Conservation (phyloP, 2,113 vertebrate species). For the Felis chaus region DNA sequence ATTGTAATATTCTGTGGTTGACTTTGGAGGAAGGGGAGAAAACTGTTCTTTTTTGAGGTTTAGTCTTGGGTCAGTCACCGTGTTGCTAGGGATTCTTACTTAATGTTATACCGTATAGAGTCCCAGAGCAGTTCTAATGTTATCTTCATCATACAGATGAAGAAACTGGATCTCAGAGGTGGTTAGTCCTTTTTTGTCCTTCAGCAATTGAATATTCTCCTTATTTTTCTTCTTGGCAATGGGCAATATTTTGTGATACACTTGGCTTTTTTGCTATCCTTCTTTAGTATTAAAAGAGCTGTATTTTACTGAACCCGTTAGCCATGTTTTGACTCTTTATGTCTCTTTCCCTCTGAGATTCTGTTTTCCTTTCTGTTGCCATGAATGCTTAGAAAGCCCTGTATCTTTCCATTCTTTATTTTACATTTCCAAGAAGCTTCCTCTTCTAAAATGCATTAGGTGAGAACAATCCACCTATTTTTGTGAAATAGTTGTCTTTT, state of each 20-base stretch:
- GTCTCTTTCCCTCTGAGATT: not conserved
- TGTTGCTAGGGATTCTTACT: not conserved
- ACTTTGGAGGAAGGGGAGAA: not conserved
- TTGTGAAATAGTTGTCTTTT: conserved; percentile 1
- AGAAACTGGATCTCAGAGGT: not conserved
- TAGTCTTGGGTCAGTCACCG: not conserved
- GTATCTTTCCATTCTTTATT: conserved; percentile 22
- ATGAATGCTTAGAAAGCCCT: conserved; percentile 28
- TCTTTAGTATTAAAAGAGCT: not conserved
- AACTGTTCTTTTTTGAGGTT: not conserved
- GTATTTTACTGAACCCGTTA: not conserved
- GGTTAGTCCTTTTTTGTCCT: not conserved
- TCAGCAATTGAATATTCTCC: not conserved
- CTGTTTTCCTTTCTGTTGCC: conserved; percentile 26
- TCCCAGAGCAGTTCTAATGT: not conserved
- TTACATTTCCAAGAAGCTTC: conserved; percentile 40
- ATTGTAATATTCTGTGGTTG: conserved; percentile 16
- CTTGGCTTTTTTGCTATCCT: not conserved
- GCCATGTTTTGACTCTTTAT: not conserved
- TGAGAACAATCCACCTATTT: conserved; percentile 51
- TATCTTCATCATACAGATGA: not conserved
- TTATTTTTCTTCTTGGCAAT: conserved; percentile 13
- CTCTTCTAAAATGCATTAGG: not conserved
- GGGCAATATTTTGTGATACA: not conserved
- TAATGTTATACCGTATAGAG: not conserved